Evolutionary conservation across 2,113 vertebrate species (phyloP), one percentile per base, ranked within the genome.

Genomic region (Chascanopsetta lugubris): DNA sequence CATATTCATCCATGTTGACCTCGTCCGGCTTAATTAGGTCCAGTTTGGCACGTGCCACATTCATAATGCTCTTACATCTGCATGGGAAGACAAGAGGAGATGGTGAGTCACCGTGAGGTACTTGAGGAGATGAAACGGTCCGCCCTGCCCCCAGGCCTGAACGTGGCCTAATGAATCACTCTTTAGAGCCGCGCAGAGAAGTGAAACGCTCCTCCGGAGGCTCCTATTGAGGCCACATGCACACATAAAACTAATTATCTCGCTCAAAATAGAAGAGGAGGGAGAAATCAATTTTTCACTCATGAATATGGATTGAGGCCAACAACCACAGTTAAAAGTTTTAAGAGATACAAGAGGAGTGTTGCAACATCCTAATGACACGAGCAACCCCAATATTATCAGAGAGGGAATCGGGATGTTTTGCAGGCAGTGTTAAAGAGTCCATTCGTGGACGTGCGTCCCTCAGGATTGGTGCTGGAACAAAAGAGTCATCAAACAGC

Each of bases 41-140:
- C 86, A 99, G 94, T 88, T 99, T 99, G 75, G 93, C 93, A 88
- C 95, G 95, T 43, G 97, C 97, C 87, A 99, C 95, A 82, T 94
- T 96, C 96, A 98, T 98, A 81, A 99, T 95, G 84, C 94, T 97
- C 85, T 95, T 94, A 86, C 96, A 98, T 90, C 96, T 99, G 71
- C 94, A 15, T 25, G 63, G 60, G 20, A 75, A 61, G 38, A 63
- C 15, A 57, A 79, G 34, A n/a, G 50, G 65, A 53, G 61, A 46
- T 8, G 69, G 60, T 78, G 84, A 81, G 80, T 83, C 82, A 85
- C 12, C 38, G 67, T 24, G 53, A 85, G 72, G 64, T 71, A 72
- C 83, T 84, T 53, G 61, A 61, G 79, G 73, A 87, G 83, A 80
- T 71, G 75, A 83, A 85, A 69, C 10, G 25, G 53, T 70, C 60